Conservation (phyloP, 2,888 invertebrate species). For the Thelaira solivaga region DNA sequence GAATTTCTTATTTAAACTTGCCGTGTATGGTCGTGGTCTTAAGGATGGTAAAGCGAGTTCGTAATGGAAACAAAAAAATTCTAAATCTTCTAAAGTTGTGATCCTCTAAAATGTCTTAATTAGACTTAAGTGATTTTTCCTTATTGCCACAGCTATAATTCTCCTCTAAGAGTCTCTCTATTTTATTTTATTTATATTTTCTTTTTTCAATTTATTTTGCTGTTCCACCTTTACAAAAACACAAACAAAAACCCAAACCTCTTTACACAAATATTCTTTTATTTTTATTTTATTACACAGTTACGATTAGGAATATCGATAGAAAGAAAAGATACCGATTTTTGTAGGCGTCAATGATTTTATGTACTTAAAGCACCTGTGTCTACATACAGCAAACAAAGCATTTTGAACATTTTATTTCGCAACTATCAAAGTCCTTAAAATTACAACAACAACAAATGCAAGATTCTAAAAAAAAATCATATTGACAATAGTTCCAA, state of each 20-base stretch:
- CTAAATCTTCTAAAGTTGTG: too few relatives aligned
- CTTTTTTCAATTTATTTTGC: conserved; percentile 14
- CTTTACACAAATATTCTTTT: conserved; percentile 15
- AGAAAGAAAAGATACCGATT: conserved; percentile 45
- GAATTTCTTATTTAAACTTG: too few relatives aligned
- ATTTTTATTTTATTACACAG: conserved; percentile 9
- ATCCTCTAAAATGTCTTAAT: too few relatives aligned
- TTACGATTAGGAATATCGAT: conserved; percentile 21
- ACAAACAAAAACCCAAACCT: too few relatives aligned
- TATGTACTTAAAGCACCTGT: conserved; percentile 66
- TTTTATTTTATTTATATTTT: background rate
- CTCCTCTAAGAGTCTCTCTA: background rate
- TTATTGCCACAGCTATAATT: conserved; percentile 2
- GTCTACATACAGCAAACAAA: conserved; percentile 52
- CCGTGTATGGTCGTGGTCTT: too few relatives aligned
- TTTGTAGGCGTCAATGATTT: conserved; percentile 65
- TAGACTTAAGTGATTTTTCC: too few relatives aligned
- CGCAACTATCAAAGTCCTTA: conserved; percentile 61
- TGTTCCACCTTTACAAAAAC: conserved; percentile 39
- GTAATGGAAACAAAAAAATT: too few relatives aligned
- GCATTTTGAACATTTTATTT: conserved; percentile 50
- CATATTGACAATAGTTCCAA: background rate
- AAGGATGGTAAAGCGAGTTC: too few relatives aligned
- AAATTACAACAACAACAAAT: background rate
- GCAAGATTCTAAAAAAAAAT: background rate